Conservation (phyloP, 1,140 invertebrate species). For the Drosophila ambigua region DNA sequence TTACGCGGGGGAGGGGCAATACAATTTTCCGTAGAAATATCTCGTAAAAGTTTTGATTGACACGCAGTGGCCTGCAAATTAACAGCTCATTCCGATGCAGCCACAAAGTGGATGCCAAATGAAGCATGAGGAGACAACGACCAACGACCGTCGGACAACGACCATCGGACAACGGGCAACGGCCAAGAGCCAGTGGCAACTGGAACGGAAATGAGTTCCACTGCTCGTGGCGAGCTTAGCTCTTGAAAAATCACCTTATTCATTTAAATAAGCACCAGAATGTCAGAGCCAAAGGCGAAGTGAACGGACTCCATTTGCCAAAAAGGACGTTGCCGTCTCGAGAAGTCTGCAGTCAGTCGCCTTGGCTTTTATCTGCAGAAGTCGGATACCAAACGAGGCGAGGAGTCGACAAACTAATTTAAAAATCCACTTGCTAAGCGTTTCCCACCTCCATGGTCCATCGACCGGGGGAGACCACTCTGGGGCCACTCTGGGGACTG, state of each 20-base stretch:
- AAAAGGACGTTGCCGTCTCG: constrained; percentile 46
- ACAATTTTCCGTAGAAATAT: constrained; percentile 32
- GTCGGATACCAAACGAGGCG: constrained; percentile 23
- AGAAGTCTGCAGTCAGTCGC: constrained; percentile 6
- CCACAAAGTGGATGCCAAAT: constrained; percentile 62
- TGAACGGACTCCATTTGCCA: constrained; percentile 58
- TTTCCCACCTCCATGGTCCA: constrained; percentile 45
- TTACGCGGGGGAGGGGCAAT: constrained; percentile 28
- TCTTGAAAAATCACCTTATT: constrained; percentile 82
- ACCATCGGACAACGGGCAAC: constrained; percentile 12
- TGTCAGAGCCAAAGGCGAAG: constrained; percentile 52
- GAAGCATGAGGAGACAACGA: constrained; percentile 58
- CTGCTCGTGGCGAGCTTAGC: constrained; percentile 74
- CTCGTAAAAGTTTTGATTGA: constrained; percentile 73
- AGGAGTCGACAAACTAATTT: constrained; percentile 75
- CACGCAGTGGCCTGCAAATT: constrained; percentile 59
- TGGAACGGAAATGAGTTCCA: constrained; percentile 73
- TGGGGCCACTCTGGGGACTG: constrained; percentile 3
- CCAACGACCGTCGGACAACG: constrained; percentile 7
- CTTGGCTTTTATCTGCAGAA: constrained; percentile 38
- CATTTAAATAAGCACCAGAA: constrained; percentile 78
- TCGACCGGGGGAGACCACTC: constrained; percentile 16
- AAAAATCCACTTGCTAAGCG: constrained; percentile 81
- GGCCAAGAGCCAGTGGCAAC: constrained; percentile 14
- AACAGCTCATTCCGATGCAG: constrained; percentile 69